Conservation (phyloP, 1,140 invertebrate species). For the Arctopsyche grandis region DNA sequence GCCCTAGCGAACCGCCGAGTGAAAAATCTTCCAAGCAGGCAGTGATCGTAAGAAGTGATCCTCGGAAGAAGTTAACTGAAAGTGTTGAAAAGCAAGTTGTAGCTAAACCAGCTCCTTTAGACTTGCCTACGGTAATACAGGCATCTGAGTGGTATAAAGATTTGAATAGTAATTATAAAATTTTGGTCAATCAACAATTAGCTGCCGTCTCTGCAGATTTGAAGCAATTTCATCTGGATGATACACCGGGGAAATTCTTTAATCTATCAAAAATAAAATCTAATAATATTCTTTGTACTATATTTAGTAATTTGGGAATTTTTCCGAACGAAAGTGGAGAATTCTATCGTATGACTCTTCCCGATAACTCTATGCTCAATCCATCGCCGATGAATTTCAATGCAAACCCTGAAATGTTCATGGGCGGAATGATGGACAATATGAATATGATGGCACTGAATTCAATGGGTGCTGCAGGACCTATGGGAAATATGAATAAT, state of each 20-base stretch:
- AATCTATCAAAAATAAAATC: slow-evolving; percentile 65
- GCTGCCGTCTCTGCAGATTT: slow-evolving; percentile 70
- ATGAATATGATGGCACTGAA: slow-evolving; percentile 58
- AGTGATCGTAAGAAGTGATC: slow-evolving; percentile 62
- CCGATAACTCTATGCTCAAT: slow-evolving; percentile 62
- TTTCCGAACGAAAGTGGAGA: slow-evolving; percentile 67
- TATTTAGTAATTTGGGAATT: slow-evolving; percentile 68
- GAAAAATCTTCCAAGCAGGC: slow-evolving; percentile 59
- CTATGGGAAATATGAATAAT: slow-evolving; percentile 60
- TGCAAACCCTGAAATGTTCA: slow-evolving; percentile 58
- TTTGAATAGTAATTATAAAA: slow-evolving; percentile 73
- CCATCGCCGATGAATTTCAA: slow-evolving; percentile 63
- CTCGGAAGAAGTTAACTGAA: slow-evolving; percentile 68
- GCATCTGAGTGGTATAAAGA: slow-evolving; percentile 74
- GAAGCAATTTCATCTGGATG: slow-evolving; percentile 68
- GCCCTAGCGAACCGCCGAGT: slow-evolving; percentile 60
- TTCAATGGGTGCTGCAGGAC: slow-evolving; percentile 63
- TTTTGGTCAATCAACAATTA: slow-evolving; percentile 74
- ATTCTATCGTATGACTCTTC: slow-evolving; percentile 65
- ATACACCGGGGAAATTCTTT: slow-evolving; percentile 64
- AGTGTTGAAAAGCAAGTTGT: slow-evolving; percentile 54
- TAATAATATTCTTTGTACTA: slow-evolving; percentile 66
- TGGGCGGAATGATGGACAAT: slow-evolving; percentile 61
- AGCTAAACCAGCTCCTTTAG: slow-evolving; percentile 63
- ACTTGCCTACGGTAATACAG: slow-evolving; percentile 69